These are phyloP conservation scores for Elgonia sp. DNA, from an alignment of 2,888 invertebrate genomes.

Conservation along the genomic window DNA sequence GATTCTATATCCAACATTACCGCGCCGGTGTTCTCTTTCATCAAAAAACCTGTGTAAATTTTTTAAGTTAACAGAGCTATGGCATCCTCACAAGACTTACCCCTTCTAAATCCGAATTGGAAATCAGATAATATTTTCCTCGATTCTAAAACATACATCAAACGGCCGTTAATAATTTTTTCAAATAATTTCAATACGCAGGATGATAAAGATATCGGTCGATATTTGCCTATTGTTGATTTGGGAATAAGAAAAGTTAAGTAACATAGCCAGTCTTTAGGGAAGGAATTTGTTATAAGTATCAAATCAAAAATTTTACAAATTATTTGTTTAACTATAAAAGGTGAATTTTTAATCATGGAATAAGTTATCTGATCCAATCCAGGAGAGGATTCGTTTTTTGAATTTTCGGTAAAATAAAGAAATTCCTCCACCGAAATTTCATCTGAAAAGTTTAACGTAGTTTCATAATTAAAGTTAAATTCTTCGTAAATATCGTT, in stretches of 20 bases:
- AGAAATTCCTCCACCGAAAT: too few relatives aligned
- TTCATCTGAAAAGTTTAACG: too few relatives aligned
- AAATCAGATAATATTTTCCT: background rate
- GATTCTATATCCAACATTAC: slow-evolving; percentile 17
- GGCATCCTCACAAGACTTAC: slow-evolving; percentile 4
- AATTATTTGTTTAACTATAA: background rate
- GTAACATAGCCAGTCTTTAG: background rate
- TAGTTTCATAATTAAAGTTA: too few relatives aligned
- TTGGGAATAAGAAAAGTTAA: slow-evolving; percentile 35
- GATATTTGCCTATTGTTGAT: background rate
- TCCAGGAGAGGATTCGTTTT: slow-evolving; percentile 55
- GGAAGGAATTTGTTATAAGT: background rate
- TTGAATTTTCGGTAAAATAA: too few relatives aligned
- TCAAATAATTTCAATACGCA: slow-evolving; percentile 20
- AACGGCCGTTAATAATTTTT: background rate
- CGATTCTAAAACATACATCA: background rate
- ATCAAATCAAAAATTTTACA: background rate
- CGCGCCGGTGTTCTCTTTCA: background rate
- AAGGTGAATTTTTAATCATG: background rate
- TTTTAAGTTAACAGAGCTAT: background rate
- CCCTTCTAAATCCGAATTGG: slow-evolving; percentile 32
- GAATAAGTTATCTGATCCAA: slow-evolving; percentile 20
- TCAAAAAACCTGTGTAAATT: slow-evolving; percentile 6
- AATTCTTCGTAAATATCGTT: too few relatives aligned
- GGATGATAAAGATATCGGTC: slow-evolving; percentile 29